Percentiles rank a stretch among this genome's conserved stretches.
Conservation (phyloP, 2,888 invertebrate genomes). For the Callyntrura guangdongensis region DNA sequence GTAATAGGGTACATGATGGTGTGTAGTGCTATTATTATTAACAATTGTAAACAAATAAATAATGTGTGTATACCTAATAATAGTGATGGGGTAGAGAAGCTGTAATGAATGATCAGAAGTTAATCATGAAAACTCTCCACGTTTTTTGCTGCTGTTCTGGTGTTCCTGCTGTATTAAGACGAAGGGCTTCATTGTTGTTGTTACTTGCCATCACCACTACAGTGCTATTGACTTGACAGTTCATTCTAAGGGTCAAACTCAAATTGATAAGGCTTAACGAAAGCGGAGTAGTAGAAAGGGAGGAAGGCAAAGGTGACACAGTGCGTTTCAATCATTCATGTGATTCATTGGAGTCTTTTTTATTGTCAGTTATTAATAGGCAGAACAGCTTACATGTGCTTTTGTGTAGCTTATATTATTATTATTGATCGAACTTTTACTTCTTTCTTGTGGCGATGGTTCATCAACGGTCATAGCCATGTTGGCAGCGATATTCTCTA, state of each 20-base stretch:
- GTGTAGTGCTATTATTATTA: neutral
- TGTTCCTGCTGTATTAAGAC: no score
- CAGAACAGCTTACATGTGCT: neutral
- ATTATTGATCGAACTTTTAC: slow-evolving; percentile 38
- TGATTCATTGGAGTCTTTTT: neutral
- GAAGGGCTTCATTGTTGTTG: slow-evolving; percentile 43
- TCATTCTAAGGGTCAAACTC: slow-evolving; percentile 77
- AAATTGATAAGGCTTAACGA: slow-evolving; percentile 63
- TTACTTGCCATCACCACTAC: slow-evolving; percentile 53
- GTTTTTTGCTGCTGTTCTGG: slow-evolving; percentile 13
- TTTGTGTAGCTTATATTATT: neutral
- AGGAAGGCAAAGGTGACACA: slow-evolving; percentile 5
- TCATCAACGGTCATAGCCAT: slow-evolving; percentile 41
- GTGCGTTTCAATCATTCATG: slow-evolving; percentile 29
- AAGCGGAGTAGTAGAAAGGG: slow-evolving; percentile 25
- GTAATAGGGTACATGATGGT: neutral
- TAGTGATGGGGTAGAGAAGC: neutral
- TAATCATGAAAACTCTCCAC: slow-evolving; percentile 58
- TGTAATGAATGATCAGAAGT: slow-evolving; percentile 24
- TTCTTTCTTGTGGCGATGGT: neutral
- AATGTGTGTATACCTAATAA: neutral
- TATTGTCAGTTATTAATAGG: slow-evolving; percentile 5
- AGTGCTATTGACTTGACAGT: slow-evolving; percentile 68
- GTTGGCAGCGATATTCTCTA: slow-evolving; percentile 1
- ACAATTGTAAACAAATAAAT: slow-evolving; percentile 28